phyloP scores from a whole-genome alignment of 2,797 vertebrate species.

The Oceanodroma leucorhoa region DNA sequence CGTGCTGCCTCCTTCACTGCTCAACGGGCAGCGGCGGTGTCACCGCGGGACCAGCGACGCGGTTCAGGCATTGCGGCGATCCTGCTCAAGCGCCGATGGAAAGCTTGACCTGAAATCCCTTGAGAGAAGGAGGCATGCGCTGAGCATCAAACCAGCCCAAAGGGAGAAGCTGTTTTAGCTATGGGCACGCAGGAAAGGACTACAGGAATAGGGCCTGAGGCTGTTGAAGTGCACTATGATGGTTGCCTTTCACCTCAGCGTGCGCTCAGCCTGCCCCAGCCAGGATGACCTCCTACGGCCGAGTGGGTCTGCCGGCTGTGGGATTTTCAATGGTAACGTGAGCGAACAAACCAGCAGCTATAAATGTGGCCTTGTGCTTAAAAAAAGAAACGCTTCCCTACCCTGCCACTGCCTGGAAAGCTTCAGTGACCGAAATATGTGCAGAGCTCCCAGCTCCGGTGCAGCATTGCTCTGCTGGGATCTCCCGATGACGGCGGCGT shows the following conservation, averaged over 20 bases:
- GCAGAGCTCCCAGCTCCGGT: not conserved
- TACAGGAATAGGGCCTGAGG: not conserved
- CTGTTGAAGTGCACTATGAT: too few species aligned
- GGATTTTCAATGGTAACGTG: not conserved
- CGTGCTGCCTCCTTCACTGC: not conserved
- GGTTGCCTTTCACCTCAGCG: not conserved
- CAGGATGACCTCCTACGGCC: not conserved
- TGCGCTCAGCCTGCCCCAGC: not conserved
- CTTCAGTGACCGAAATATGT: not conserved
- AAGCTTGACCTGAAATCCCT: not conserved
- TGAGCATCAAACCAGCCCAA: not conserved
- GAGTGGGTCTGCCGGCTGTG: not conserved
- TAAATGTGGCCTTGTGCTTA: not conserved
- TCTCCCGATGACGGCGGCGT: not conserved
- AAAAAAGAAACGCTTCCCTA: not conserved
- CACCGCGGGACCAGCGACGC: rapidly evolving
- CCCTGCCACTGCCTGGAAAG: not conserved
- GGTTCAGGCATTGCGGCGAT: rapidly evolving
- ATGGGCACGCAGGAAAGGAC: too few species aligned
- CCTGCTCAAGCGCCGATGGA: not conserved
- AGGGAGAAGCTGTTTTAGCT: not conserved
- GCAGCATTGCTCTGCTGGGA: not conserved
- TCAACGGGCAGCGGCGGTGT: rapidly evolving
- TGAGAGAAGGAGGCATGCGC: not conserved
- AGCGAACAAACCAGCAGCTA: not conserved